Base-by-base conservation (phyloP, 2,888 invertebrate species). In the Epinotia bilunana region DNA sequence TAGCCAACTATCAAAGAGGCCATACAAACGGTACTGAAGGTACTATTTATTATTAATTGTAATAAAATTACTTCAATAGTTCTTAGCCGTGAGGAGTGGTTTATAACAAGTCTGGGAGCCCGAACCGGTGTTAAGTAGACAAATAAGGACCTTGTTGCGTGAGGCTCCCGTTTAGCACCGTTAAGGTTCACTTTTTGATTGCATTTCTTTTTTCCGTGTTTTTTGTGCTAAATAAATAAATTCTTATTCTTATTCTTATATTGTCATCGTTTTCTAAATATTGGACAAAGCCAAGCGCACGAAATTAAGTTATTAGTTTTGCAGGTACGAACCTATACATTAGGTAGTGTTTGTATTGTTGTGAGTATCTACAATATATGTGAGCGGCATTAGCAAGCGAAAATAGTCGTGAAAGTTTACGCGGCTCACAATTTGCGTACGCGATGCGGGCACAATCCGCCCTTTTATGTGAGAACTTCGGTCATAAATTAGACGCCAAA, bases 391-490 rank as follows among this genome's bases (percentile, higher is more conserved):
- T 69, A 65, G 70, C 71, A 62, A 72, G 65, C 13, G 71, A 72
- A 71, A 85, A 82, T 80, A 82, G 80, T 81, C 78, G 76, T 76
- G 80, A 78, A 81, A 84, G 82, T 84, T 84, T 82, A 80, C 80
- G 80, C 79, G 77, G 74, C 77, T 78, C 77, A 77, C 79, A 79
- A 79, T 83, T 83, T 79, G 84, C 80, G 80, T 80, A 79, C 79
- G 79, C 78, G 74, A 74, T 78, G 81, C 78, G 78, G 76, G 78
- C 73, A 71, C 80, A 76, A 79, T 80, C 76, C 79, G 81, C 84
- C 84, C 86, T 85, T 86, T 85, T 84, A 84, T 83, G 82, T 77
- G 83, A 79, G 81, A 87, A 87, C 80, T 87, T 87, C 78, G 68
- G 79, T 78, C 86, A 83, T 87, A 85, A 87, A 87, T 87, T 85